Evolutionary conservation across 2,888 invertebrate genomes (phyloP), one percentile per base, ranked within the genome.

Genomic region (Drosophila peninsularis): DNA sequence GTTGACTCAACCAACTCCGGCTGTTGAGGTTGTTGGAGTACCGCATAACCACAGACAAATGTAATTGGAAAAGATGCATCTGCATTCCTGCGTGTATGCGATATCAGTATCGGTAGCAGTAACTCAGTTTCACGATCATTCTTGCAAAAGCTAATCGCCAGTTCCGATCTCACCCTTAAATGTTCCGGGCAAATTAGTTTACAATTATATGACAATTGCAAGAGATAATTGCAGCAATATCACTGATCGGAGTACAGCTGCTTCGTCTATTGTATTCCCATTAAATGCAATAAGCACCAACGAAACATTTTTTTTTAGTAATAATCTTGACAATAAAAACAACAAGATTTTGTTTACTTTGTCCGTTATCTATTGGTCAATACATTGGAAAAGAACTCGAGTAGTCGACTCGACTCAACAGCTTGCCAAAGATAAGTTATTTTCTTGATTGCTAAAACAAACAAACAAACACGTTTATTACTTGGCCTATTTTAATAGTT

Each of bases 161-260:
- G 64, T 55, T 65, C 52, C 55, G 41, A 83, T 80, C 87, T 79
- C 36, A 36, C 41, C 39, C 32, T n/a, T 53, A 57, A 34, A 34
- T 27, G 5, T 37, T 27, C 7, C 52, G 21, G n/a, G n/a, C 42
- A 66, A 88, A 80, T 83, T 80, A 68, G 82, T 71, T 85, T 67
- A 83, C 80, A 88, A 88, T 83, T 75, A 75, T 69, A 62, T 71
- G 70, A 66, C 72, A 82, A 82, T 78, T 78, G 62, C 14, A 58
- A 53, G 44, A 41, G 47, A 41, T 63, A 65, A 75, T 75, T 66
- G 57, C 41, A 7, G 41, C 41, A 27, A 27, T 49, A 54, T 19
- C 34, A 45, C 3, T 17, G 53, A 62, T 45, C 30, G 36, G 17
- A 14, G 5, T 19, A 17, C 56, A 55, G 56, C 37, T 58, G 44